Conservation (phyloP, 2,113 vertebrate species). For the Clinocottus analis region DNA sequence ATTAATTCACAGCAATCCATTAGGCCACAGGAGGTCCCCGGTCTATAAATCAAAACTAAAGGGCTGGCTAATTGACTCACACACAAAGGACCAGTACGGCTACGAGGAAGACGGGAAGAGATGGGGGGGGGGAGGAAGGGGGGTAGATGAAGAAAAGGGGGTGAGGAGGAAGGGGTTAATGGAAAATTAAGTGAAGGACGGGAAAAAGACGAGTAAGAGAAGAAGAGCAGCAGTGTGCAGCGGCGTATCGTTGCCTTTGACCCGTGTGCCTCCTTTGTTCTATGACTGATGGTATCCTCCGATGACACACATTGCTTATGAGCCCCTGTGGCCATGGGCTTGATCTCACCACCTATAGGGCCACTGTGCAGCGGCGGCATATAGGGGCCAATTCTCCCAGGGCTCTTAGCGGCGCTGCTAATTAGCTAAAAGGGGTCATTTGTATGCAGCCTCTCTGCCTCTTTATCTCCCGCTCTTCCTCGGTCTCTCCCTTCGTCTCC, state of each 20-base stretch:
- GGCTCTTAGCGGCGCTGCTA: conserved; percentile 54
- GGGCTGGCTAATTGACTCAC: conserved; percentile 67
- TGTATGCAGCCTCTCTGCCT: conserved; percentile 52
- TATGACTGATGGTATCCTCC: conserved; percentile 59
- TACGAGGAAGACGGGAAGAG: conserved; percentile 6
- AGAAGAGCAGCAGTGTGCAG: conserved; percentile 14
- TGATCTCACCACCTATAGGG: conserved; percentile 55
- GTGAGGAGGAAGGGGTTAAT: conserved; percentile 44
- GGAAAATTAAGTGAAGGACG: conserved; percentile 39
- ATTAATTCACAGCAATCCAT: conserved; percentile 76
- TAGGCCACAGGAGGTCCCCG: conserved; percentile 55
- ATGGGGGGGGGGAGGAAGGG: not conserved
- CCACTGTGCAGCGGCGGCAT: conserved; percentile 20
- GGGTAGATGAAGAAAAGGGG: not conserved
- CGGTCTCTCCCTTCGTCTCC: not conserved
- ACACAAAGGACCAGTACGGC: conserved; percentile 54
- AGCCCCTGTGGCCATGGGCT: conserved; percentile 46
- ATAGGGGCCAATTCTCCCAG: conserved; percentile 40
- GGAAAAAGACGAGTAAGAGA: conserved; percentile 23
- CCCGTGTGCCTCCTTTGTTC: conserved; percentile 67
- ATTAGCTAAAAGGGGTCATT: conserved; percentile 70
- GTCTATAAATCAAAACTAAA: conserved; percentile 79
- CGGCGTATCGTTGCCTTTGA: conserved; percentile 28
- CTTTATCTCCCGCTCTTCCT: conserved; percentile 30
- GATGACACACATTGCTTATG: conserved; percentile 55